phyloP scores from a whole-genome alignment of 2,797 vertebrate genomes.

The Malurus splendens region DNA sequence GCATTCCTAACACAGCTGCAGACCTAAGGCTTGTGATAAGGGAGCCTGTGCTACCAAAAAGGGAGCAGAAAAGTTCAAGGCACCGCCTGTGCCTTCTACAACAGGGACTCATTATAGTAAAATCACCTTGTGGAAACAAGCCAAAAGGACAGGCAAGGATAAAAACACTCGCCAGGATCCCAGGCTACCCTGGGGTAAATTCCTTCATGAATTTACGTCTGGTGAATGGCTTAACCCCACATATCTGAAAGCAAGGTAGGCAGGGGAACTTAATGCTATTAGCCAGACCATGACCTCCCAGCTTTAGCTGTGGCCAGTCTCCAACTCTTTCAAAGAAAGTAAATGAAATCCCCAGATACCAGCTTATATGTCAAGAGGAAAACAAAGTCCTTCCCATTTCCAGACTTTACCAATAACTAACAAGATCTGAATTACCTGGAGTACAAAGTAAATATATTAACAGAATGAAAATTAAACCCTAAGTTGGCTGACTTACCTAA shows the following conservation, averaged over 20 bases:
- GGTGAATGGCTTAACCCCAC: background rate
- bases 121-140: background rate
- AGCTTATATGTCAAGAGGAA: background rate
- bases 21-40: background rate
- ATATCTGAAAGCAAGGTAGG: background rate
- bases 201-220: background rate
- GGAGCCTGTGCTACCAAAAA: background rate
- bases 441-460: background rate
- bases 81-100: background rate
- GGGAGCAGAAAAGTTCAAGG: background rate
- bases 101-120: background rate
- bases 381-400: background rate
- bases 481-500: background rate
- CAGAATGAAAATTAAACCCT: background rate
- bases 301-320: background rate
- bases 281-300: background rate
- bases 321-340: background rate
- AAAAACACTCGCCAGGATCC: background rate
- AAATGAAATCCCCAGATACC: background rate
- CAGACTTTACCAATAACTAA: background rate
- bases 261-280: conserved; percentile 2
- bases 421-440: background rate
- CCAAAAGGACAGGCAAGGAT: background rate
- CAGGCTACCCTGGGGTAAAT: background rate
- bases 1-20: background rate